Base-by-base conservation (phyloP, 2,888 invertebrate species). In the Microctonus hyperodae region DNA sequence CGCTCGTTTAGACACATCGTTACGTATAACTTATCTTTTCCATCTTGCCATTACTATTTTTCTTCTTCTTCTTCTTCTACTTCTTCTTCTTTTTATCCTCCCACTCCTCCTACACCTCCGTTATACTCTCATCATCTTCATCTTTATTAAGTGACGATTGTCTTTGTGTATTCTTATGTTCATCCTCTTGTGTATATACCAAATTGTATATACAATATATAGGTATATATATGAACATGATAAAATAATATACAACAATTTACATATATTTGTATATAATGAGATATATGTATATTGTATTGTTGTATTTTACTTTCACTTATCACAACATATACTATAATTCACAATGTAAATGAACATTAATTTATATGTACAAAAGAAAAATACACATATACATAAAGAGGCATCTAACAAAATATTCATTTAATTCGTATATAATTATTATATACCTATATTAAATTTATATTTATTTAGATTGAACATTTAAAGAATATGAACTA, bases 1-100 rank as follows among this genome's bases (percentile, higher is more conserved):
- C 75, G 75, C 71, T 69, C 70, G 67, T 76, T 75, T 75, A 70
- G 77, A 75, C 74, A 74, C 74, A 71, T 72, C 69, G 68, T 72
- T 73, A 73, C 70, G 69, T 70, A 71, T 73, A 70, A 73, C 72
- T 66, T 72, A 72, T 73, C 71, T 73, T 71, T 65, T 53, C 73
- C 72, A 73, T 70, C 76, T 73, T 69, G 75, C n/a, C n/a, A n/a
- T n/a, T n/a, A n/a, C n/a, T n/a, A n/a, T n/a, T n/a, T n/a, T n/a
- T n/a, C n/a, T n/a, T n/a, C n/a, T n/a, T n/a, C n/a, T n/a, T n/a
- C 75, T 75, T 23, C n/a, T n/a, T n/a, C n/a, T n/a, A n/a, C n/a
- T n/a, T n/a, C 75, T 75, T 23, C 22, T 35, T 22, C 44, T 25
- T 33, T 51, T 20, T 37, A 20, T 55, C 40, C 51, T 10, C 50